Evolutionary conservation across 2,797 vertebrate genomes (phyloP), one percentile per base, ranked within the genome.

Genomic region (Rhinoraja longicauda): DNA sequence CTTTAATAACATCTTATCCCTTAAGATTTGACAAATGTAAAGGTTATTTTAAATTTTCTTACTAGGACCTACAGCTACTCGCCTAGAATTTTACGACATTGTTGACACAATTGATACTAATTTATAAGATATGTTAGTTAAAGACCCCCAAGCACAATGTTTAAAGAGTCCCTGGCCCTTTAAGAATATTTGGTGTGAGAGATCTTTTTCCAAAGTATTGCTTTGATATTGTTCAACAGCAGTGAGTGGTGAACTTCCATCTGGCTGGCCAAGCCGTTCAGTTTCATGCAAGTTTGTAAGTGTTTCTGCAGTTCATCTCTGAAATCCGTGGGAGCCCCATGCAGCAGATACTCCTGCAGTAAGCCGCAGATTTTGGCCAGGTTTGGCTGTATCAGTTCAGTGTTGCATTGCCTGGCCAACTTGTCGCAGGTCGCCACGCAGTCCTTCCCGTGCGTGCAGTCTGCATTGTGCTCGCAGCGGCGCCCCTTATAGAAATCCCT

Each of bases 241-340:
- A 99, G 96, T 0, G 99, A 98, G 94, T 99, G 99, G 94, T 98
- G 98, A 24, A 99, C 98, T 94, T 99, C 99, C 97, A 99, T 98
- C 95, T 99, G 99, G 93, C 98, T 98, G 64, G 98, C 98, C 94
- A 98, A 95, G 3, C 99, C 98, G 0, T 98, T 99, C 93, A 99
- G 97, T 0, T 98, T 99, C 94, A 97, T 97, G 64, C 99, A 99
- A 13, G 98, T 98, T 93, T 97, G 97, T 9, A 99, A 96, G 96
- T 99, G 98, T 79, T 96, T 97, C 94, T 98, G 97, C 95, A 99
- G 96, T 95, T 99, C 99, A 0, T 97, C 97, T 0, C 95, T 97
- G 93, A 99, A 96, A 93, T 97, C 97, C 0, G 95, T 94, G 0
- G 99, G 99, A 0, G 97, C 97, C 0, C 99, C 98, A 0, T 97